Conservation (phyloP, 2,888 invertebrate genomes). For the Drosophila mettleri region DNA sequence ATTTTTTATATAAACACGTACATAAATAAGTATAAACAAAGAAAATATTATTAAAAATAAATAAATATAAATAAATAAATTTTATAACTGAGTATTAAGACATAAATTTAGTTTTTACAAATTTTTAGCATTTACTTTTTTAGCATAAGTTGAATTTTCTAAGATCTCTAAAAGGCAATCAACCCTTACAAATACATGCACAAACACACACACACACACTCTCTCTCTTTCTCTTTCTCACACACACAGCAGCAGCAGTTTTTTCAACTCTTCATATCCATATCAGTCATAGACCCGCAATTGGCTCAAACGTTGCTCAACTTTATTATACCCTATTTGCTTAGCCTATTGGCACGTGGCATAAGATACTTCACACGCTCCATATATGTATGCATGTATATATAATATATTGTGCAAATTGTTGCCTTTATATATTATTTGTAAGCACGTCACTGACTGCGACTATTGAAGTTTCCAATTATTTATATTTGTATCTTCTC, state of each 20-base stretch:
- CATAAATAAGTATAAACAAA: too few relatives aligned
- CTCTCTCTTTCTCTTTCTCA: too few relatives aligned
- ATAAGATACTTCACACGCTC: background rate
- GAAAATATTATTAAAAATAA: too few relatives aligned
- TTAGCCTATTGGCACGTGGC: background rate
- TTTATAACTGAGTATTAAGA: too few relatives aligned
- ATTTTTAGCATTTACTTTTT: too few relatives aligned
- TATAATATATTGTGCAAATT: constrained; percentile 14
- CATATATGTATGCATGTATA: background rate
- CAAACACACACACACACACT: too few relatives aligned
- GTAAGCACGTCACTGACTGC: constrained; percentile 31
- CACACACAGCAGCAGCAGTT: too few relatives aligned
- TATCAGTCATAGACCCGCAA: background rate
- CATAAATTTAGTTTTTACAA: too few relatives aligned
- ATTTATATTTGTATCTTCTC: constrained; percentile 48
- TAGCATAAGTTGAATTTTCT: too few relatives aligned
- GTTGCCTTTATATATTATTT: constrained; percentile 44
- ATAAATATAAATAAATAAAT: too few relatives aligned
- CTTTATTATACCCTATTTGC: constrained; percentile 4
- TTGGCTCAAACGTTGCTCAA: background rate
- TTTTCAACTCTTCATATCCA: background rate
- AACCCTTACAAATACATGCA: background rate
- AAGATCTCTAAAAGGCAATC: background rate
- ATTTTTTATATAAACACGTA: too few relatives aligned
- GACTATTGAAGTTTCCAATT: constrained; percentile 43